Evolutionary conservation across 2,888 invertebrate species (phyloP), one percentile per base, ranked within the genome.

Genomic region (Rhodophaea formosa): DNA sequence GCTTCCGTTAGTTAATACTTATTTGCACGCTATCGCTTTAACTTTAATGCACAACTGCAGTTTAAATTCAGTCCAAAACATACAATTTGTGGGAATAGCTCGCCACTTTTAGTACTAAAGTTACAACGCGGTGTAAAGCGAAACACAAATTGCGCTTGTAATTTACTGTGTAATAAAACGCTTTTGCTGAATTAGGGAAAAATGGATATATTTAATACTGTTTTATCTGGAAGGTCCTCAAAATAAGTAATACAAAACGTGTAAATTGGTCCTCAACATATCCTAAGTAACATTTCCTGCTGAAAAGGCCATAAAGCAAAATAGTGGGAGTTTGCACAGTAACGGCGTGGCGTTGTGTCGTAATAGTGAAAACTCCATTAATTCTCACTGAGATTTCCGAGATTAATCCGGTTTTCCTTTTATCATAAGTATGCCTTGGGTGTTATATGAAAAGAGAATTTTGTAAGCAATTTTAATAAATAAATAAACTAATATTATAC

Each of bases 51-150:
- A 10, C 35, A 51, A 39, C 16, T 51, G 35, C 35, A 14, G 35
- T 35, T 51, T 49, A 51, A 51, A 51, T 51, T 35, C 51, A 8
- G 49, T 35, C 16, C 10, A 12, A 51, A 51, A 51, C 35, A 51
- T 17, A 51, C 51, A 39, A 39, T 51, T 51, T 35, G 16, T 35
- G 51, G 32, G 15, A 39, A 51, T 35, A 51, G 35, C 51, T 35
- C 51, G 51, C 35, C 32, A 51, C 51, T 51, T 35, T 51, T 14
- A 15, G 35, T 51, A 35, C 35, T 35, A 51, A 51, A 51, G 51
- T 49, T 49, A 46, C 46, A 45, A n/a, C 23, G 23, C 29, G 23
- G 23, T 6, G 23, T 8, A n/a, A 16, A 51, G n/a, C 32, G 14
- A 49, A 49, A 47, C 29, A 51, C 15, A 51, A 35, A 51, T 51